A percentile compares a stretch with the other conserved stretches of the same genome.
Evolutionary conservation across 2,888 invertebrate species (phyloP).

Genomic region (Strigamia transsilvanica): DNA sequence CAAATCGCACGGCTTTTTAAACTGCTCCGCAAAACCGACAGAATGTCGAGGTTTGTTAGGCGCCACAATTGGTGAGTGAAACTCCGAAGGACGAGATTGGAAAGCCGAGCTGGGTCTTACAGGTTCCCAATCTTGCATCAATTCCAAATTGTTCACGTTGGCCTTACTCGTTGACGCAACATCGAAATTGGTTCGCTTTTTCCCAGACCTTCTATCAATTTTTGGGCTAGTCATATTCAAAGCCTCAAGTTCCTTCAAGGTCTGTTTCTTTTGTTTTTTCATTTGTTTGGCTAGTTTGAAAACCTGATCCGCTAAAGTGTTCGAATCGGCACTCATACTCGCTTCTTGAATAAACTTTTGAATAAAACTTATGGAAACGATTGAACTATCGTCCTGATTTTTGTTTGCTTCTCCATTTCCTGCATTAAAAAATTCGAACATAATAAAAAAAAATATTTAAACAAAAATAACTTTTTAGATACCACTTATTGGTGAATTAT

Average conservation of each 20-base stretch:
- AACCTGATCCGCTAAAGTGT: not conserved
- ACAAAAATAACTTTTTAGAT: not conserved
- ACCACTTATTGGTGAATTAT: not conserved
- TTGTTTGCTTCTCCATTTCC: not conserved
- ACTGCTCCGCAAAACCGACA: not conserved
- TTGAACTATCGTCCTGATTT: not conserved
- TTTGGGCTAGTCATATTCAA: not conserved
- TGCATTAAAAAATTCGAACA: not conserved
- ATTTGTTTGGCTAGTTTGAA: not conserved
- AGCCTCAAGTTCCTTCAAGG: not conserved
- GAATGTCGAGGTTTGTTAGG: not conserved
- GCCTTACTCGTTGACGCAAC: not conserved
- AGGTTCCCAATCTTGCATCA: not conserved
- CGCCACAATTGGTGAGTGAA: not conserved
- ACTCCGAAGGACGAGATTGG: not conserved
- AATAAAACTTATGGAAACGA: not conserved
- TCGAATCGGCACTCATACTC: not conserved
- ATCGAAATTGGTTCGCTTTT: not conserved
- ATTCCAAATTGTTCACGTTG: not conserved
- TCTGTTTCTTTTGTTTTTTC: not conserved
- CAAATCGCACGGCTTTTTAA: not conserved
- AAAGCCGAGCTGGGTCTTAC: not conserved
- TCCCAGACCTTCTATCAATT: not conserved
- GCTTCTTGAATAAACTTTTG: not conserved
- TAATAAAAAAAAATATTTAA: not conserved